Evolutionary conservation across 2,797 vertebrate species (phyloP).

Genomic region (Poecile montanus): DNA sequence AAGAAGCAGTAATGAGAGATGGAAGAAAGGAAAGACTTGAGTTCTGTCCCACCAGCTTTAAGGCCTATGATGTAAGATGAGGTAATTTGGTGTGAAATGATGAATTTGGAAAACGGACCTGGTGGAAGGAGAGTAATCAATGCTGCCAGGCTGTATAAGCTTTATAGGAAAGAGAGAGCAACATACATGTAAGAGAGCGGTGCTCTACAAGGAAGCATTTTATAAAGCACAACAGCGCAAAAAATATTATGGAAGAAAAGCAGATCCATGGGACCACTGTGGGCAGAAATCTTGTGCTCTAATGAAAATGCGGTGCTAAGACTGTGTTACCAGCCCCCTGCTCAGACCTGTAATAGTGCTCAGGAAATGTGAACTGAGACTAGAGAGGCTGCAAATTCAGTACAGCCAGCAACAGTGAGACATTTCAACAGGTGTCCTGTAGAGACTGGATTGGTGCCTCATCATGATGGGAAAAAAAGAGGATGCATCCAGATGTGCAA

Average conservation of each 20-base stretch:
- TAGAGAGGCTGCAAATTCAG: slow-evolving; percentile 32
- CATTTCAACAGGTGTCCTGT: background rate
- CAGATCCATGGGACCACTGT: background rate
- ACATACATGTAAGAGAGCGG: background rate
- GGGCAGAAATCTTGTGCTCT: background rate
- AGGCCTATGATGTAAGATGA: background rate
- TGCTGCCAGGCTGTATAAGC: background rate
- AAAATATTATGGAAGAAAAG: background rate
- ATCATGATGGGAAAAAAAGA: background rate
- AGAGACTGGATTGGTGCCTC: background rate
- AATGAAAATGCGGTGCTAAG: background rate
- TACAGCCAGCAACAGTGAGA: background rate
- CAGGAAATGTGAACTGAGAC: slow-evolving; percentile 22
- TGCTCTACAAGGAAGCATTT: background rate
- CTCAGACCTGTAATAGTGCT: background rate
- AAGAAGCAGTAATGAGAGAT: background rate
- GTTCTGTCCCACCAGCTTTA: background rate
- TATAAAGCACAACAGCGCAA: background rate
- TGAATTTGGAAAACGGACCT: background rate
- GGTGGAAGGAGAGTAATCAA: background rate
- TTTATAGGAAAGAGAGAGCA: background rate
- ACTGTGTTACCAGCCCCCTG: background rate
- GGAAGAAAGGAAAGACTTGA: background rate
- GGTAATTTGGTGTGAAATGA: background rate
- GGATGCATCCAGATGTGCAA: background rate